A percentile compares a stretch with the other conserved stretches of the same genome.
Evolutionary conservation across 2,113 vertebrate species (phyloP).

Genomic region (Gymnogyps californianus): DNA sequence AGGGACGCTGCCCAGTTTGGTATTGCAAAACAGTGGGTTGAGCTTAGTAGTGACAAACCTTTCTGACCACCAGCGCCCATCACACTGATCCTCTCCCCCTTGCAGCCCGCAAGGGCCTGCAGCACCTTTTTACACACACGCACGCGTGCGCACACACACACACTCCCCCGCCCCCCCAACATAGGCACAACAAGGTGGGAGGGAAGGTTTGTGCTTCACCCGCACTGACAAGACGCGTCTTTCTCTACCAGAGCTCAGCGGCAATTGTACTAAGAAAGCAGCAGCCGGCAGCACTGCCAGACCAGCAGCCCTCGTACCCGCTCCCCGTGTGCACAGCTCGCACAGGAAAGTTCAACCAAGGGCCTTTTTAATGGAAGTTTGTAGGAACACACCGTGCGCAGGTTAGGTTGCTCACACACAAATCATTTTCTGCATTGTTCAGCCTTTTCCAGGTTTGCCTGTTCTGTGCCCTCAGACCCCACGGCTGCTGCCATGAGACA

Average conservation of each 20-base stretch:
- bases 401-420: neutral
- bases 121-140: neutral
- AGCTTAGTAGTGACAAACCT: neutral
- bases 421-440: neutral
- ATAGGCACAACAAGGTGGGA: accelerated
- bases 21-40: neutral
- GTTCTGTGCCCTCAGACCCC: neutral
- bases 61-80: neutral
- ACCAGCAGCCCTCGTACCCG: neutral
- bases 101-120: neutral
- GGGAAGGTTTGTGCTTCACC: neutral
- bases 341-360: neutral
- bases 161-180: neutral
- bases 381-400: neutral
- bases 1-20: neutral
- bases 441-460: neutral
- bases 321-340: neutral
- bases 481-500: accelerated
- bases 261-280: accelerated
- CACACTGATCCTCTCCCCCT: too few relatives aligned
- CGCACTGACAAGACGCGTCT: too few relatives aligned
- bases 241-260: neutral
- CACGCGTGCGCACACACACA: too few relatives aligned
- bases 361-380: slow-evolving; percentile 17
- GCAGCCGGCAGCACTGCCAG: neutral